phyloP scores from a whole-genome alignment of 1,140 invertebrate genomes.

The Brachystomella parvula region DNA sequence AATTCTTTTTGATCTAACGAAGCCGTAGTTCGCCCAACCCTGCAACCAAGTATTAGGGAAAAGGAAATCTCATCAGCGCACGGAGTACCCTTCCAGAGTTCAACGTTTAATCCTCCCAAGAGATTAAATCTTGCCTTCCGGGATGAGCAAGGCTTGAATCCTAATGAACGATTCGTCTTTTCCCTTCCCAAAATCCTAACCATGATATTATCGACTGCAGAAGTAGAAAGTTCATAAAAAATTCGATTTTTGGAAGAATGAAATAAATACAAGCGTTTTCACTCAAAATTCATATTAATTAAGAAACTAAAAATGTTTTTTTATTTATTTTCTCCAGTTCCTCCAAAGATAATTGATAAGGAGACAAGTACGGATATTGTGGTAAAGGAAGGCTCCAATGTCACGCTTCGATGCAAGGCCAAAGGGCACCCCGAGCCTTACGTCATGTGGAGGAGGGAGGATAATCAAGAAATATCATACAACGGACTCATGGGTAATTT shows the following conservation, averaged over 20 bases:
- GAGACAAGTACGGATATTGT: slow-evolving; percentile 79
- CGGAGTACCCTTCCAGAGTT: not conserved
- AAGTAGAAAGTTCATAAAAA: not conserved
- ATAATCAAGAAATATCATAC: slow-evolving; percentile 75
- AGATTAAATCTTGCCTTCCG: not conserved
- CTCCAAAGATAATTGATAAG: slow-evolving; percentile 75
- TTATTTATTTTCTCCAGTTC: slow-evolving; percentile 52
- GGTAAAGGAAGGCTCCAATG: slow-evolving; percentile 73
- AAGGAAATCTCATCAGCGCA: no score
- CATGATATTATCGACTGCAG: no score
- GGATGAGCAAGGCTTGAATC: not conserved
- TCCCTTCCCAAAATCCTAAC: no score
- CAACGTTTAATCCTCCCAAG: not conserved
- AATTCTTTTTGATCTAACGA: no score
- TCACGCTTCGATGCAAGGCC: slow-evolving; percentile 75
- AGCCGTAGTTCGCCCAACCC: no score
- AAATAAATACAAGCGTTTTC: no score
- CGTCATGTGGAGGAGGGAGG: slow-evolving; percentile 82
- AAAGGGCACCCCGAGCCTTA: slow-evolving; percentile 80
- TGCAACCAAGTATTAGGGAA: no score
- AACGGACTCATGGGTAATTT: slow-evolving; percentile 67
- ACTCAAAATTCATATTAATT: not conserved
- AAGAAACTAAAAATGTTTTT: not conserved
- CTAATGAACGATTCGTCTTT: not conserved
- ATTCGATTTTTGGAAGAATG: no score